Base-by-base conservation (phyloP, 1,140 invertebrate species). In the Diorhabda carinulata region DNA sequence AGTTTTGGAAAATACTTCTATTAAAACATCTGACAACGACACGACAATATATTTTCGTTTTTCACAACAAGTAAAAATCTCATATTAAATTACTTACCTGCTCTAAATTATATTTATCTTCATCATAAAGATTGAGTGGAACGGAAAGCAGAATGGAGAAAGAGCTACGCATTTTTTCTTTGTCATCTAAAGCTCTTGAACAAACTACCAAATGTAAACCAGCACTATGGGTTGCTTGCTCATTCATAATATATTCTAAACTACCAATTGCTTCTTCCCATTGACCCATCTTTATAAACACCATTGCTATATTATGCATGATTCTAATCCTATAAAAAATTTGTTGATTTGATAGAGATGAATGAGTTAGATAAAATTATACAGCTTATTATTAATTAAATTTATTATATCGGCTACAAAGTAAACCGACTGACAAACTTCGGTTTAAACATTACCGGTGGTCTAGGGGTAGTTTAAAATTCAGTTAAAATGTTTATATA, bases 191-290 rank as follows among this genome's bases (percentile, higher is more conserved):
- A 9, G 96, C 93, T 82, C 95, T 96, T 76, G 97, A 95, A 78
- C 96, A 97, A 4, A 98, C 82, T 64, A 98, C 89, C 44, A 97
- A 83, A 82, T 99, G 96, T 63, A 99, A 87, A 52, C 95, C 95
- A 60, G 85, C 84, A 76, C 76, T 74, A 87, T 90, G 96, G 77
- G 95, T 93, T 2, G 95, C 89, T 74, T 93, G 91, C 79, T 99
- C 96, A 67, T 92, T 91, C 94, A 99, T 98, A 64, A 98, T 97
- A 83, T 96, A 97, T 81, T 99, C 97, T 83, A 99, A 98, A 78
- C 94, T 96, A 9, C 92, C 92, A 44, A 96, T 91, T 0, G 98
- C 98, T 81, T 99, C 97, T 73, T 92, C 91, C 80, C 96, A 97
- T 79, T 98, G 95, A 5, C 94, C 95, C 91, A 99, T 94, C 80